Base-by-base conservation (phyloP, 2,888 invertebrate genomes). In the Neria commutata region DNA sequence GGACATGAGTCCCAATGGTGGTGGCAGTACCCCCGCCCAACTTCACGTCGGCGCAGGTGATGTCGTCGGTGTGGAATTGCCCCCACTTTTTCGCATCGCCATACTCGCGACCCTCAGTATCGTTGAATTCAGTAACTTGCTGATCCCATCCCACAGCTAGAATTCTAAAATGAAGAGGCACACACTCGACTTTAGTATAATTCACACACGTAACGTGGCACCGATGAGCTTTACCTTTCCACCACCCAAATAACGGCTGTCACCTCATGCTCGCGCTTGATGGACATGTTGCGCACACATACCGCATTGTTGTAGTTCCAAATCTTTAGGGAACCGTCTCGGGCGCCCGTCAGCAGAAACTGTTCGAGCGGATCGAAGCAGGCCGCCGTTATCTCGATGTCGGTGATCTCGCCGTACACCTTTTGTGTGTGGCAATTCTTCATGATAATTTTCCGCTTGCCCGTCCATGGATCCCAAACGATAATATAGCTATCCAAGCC, bases 261-360 rank as follows among this genome's bases (percentile, higher is more conserved):
- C 1, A 86, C 85, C 69, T 86, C 88, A 77, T 85, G 85, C 72
- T 86, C 85, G 57, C 84, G 81, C 64, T 86, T 86, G 19, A 89
- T 87, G 25, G 82, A 79, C 87, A 92, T 87, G 55, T 86, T 86
- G 63, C 89, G 83, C 61, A 92, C 76, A 69, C 91, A 91, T 6
- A 86, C 85, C 0, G 92, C 92, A 23, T 90, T 89, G 74, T 91
- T 92, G 73, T 92, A 93, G 79, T 92, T 91, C 94, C 94, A 94
- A 29, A 92, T 85, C 83, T 87, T 80, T 6, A 94, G 82, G 0
- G 88, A 86, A 11, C 94, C 94, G 77, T 92, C 88, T 52, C 89
- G 85, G 0, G 91, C 92, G 1, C 91, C 93, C 0, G 92, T 92
- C 57, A 92, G 79, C 25, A 94, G 83, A 58, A 91, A 85, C 73